A percentile compares a stretch with the other conserved stretches of the same genome.
Evolutionary conservation across 2,888 invertebrate species (phyloP).

Genomic region (Apotomis turbidana): DNA sequence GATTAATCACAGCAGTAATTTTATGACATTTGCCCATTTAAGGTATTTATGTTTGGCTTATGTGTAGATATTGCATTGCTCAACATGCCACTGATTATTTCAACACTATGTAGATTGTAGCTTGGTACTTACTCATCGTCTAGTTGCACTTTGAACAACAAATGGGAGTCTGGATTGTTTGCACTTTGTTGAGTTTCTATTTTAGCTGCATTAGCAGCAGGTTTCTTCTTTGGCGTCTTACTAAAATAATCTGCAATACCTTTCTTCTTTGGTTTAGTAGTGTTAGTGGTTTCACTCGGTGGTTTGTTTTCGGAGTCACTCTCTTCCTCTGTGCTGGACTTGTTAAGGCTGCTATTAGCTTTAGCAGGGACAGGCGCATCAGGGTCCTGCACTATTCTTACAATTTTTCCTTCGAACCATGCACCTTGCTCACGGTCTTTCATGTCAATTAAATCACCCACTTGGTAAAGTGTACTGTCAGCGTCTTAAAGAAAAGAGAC

Average conservation of each 20-base stretch:
- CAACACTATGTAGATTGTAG: neutral
- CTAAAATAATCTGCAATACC: constrained; percentile 64
- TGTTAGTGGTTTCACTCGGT: constrained; percentile 48
- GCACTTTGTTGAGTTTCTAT: constrained; percentile 36
- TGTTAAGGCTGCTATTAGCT: constrained; percentile 43
- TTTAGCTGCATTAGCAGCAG: constrained; percentile 45
- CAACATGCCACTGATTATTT: too few relatives aligned
- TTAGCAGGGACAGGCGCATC: constrained; percentile 23
- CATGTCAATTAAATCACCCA: constrained; percentile 88
- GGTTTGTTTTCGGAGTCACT: constrained; percentile 62
- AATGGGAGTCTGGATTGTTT: constrained; percentile 55
- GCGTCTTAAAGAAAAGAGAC: constrained; percentile 57
- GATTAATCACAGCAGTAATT: too few relatives aligned
- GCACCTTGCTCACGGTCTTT: constrained; percentile 85
- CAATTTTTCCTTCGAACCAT: constrained; percentile 89
- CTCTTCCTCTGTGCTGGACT: constrained; percentile 50
- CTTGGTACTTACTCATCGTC: constrained; percentile 65
- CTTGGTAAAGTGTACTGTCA: constrained; percentile 76
- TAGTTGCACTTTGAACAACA: constrained; percentile 75
- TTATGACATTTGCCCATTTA: too few relatives aligned
- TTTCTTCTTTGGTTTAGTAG: constrained; percentile 51
- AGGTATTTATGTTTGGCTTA: too few relatives aligned
- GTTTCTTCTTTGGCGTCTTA: constrained; percentile 56
- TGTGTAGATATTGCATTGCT: too few relatives aligned
- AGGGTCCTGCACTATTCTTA: constrained; percentile 77